Percentiles rank a stretch among this genome's conserved stretches.
phyloP scores from a whole-genome alignment of 1,140 invertebrate species.

The Dufourea novaeangliae region DNA sequence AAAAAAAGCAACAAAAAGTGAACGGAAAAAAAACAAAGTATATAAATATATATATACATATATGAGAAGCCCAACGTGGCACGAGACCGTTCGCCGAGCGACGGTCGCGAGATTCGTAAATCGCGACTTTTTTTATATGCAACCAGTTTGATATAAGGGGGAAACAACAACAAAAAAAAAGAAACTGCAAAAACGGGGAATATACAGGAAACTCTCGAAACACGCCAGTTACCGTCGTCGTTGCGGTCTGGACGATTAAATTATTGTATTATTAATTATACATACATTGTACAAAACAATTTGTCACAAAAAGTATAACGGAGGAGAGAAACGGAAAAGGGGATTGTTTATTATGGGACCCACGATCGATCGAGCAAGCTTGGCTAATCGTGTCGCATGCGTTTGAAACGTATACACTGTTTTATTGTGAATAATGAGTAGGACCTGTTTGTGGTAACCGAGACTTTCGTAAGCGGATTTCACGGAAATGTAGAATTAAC shows the following conservation, averaged over 20 bases:
- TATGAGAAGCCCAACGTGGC: background rate
- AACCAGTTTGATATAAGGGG: conserved; percentile 46
- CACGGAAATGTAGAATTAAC: too few relatives aligned
- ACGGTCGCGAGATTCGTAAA: conserved; percentile 57
- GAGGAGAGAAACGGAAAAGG: background rate
- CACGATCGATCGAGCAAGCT: background rate
- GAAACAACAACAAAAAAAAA: conserved; percentile 34
- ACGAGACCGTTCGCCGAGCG: conserved; percentile 58
- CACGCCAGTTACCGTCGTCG: conserved; percentile 21
- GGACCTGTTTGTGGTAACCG: too few relatives aligned
- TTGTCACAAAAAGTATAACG: conserved; percentile 27
- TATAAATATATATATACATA: background rate
- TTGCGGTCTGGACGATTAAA: conserved; percentile 38
- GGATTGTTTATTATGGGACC: conserved; percentile 24
- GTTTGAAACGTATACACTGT: background rate
- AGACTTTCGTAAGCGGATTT: too few relatives aligned
- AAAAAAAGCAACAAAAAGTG: conserved; percentile 36
- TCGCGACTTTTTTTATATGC: conserved; percentile 66
- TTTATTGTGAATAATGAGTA: too few relatives aligned
- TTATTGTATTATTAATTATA: conserved; percentile 54
- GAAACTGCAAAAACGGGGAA: background rate
- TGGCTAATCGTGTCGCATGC: background rate
- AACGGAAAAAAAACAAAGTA: background rate
- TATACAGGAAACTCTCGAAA: background rate
- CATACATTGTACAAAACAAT: conserved; percentile 55